Percentiles rank a stretch among this genome's conserved stretches.
Conservation (phyloP, 2,888 invertebrate species). For the Atethmia centrago region DNA sequence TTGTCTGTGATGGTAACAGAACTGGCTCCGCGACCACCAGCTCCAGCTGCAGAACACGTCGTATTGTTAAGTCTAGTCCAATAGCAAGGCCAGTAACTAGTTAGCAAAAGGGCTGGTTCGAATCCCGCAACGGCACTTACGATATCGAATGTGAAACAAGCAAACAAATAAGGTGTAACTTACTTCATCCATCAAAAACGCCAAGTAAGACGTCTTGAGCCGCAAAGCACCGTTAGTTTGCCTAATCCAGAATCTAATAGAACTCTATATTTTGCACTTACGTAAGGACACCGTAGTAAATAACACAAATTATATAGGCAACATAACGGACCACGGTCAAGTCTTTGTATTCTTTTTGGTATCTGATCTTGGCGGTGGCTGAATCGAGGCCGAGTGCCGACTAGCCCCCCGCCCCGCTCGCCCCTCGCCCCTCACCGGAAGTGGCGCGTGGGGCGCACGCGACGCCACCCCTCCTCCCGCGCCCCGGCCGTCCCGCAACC, state of each 20-base stretch:
- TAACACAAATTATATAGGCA: constrained; percentile 69
- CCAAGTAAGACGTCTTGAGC: constrained; percentile 15
- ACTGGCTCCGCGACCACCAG: too few species aligned
- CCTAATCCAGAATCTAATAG: constrained; percentile 4
- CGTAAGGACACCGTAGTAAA: constrained; percentile 78
- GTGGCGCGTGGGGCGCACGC: constrained; percentile 84
- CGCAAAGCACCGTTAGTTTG: background rate
- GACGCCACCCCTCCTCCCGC: constrained; percentile 68
- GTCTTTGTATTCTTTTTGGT: constrained; percentile 76
- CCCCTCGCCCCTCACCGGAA: constrained; percentile 77
- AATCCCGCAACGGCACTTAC: background rate
- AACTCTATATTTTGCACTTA: constrained; percentile 33
- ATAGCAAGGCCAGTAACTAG: constrained; percentile 12
- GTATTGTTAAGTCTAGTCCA: background rate
- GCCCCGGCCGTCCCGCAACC: constrained; percentile 42
- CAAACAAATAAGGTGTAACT: constrained; percentile 23
- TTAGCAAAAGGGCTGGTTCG: background rate
- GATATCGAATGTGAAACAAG: constrained; percentile 9
- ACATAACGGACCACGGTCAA: constrained; percentile 73
- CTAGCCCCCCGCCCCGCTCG: constrained; percentile 46
- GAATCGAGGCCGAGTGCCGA: constrained; percentile 83
- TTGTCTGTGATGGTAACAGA: background rate
- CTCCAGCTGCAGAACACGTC: background rate
- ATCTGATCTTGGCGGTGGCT: constrained; percentile 81
- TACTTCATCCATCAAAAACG: constrained; percentile 31